Percentiles rank a stretch among this genome's conserved stretches.
Evolutionary conservation across 2,113 vertebrate genomes (phyloP).

Genomic region (Accipiter virgatus): DNA sequence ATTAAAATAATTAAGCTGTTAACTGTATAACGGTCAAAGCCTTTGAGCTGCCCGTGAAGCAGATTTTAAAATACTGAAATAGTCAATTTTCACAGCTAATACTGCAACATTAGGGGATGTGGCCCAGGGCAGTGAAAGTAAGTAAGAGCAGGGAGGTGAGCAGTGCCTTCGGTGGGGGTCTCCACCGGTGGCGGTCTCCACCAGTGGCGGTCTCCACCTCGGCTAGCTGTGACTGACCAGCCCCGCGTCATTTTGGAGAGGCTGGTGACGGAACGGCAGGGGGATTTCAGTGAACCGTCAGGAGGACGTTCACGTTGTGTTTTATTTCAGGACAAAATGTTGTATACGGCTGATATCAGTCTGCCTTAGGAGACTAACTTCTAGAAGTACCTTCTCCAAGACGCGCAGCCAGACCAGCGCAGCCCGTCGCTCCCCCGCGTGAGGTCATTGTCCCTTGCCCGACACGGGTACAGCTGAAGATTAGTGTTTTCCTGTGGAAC

Average conservation of each 20-base stretch:
- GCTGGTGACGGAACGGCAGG: background rate
- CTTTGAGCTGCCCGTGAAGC: background rate
- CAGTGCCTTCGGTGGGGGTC: background rate
- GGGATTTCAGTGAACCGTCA: too few relatives aligned
- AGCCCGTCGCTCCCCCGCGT: background rate
- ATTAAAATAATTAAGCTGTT: background rate
- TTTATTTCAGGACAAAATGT: background rate
- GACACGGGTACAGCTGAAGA: background rate
- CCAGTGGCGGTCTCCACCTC: rapidly evolving
- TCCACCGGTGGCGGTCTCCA: too few relatives aligned
- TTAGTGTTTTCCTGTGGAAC: background rate
- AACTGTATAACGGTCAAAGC: background rate
- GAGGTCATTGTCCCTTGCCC: background rate
- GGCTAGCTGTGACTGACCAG: too few relatives aligned
- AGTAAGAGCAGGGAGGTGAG: too few relatives aligned
- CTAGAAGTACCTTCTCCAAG: background rate
- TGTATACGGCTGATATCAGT: rapidly evolving
- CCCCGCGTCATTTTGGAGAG: background rate
- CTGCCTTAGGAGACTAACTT: too few relatives aligned
- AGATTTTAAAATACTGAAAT: background rate
- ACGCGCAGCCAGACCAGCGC: background rate
- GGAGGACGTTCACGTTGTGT: rapidly evolving
- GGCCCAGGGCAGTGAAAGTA: background rate
- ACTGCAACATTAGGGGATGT: background rate
- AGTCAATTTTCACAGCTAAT: background rate